phyloP scores from a whole-genome alignment of 1,140 invertebrate species.

The Halictus rubicundus region DNA sequence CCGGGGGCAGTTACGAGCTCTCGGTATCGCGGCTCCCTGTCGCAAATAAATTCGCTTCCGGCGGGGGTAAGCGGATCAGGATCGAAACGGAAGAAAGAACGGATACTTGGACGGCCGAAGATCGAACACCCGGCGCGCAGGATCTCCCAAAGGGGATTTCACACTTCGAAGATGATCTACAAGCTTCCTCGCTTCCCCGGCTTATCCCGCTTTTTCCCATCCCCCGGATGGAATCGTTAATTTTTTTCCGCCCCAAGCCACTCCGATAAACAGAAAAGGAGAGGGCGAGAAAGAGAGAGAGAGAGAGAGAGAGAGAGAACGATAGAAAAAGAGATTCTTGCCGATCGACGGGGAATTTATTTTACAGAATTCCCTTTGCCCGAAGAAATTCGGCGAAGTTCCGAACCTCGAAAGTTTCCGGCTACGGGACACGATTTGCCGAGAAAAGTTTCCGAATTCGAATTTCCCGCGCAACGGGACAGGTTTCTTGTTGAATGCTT shows the following conservation, averaged over 20 bases:
- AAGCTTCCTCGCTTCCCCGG: slow-evolving; percentile 2
- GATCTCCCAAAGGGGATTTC: slow-evolving; percentile 18
- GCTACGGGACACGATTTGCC: too few relatives aligned
- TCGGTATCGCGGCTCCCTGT: background rate
- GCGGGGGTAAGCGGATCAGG: slow-evolving; percentile 14
- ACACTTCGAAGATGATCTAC: slow-evolving; percentile 31
- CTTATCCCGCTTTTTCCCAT: background rate
- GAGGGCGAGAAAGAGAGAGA: background rate
- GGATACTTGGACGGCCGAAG: background rate
- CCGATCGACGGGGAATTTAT: background rate
- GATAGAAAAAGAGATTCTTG: too few relatives aligned
- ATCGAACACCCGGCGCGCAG: background rate
- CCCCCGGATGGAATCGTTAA: background rate
- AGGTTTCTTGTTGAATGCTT: too few relatives aligned
- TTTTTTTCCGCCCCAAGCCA: background rate
- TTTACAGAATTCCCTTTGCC: background rate
- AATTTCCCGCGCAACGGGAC: too few relatives aligned
- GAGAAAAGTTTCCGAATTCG: too few relatives aligned
- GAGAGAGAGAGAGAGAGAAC: background rate
- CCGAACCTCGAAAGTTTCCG: too few relatives aligned
- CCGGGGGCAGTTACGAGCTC: too few relatives aligned
- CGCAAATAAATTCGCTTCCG: slow-evolving; percentile 36
- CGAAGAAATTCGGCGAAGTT: too few relatives aligned
- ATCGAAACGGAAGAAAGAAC: slow-evolving; percentile 12
- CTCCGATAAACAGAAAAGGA: background rate